These are phyloP conservation scores for Leptinotarsa defecta DNA, from an alignment of 1,140 invertebrate genomes.

Conservation along the genomic window DNA sequence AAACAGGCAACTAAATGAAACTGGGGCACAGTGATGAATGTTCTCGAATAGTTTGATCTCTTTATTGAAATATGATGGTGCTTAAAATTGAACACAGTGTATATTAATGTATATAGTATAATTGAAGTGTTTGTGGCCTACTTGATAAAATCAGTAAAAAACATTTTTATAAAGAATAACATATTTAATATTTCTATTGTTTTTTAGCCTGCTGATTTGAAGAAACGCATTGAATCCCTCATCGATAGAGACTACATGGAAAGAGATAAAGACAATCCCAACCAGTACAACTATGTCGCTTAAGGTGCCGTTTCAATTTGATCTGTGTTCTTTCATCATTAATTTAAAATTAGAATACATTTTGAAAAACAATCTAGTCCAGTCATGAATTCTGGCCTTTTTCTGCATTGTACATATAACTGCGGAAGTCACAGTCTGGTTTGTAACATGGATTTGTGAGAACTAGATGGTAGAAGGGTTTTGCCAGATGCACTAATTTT, in stretches of 20 bases:
- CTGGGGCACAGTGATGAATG: no score
- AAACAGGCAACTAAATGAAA: no score
- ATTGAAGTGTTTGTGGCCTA: no score
- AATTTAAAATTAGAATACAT: constrained; percentile 7
- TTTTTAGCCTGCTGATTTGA: constrained; percentile 88
- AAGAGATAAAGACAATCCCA: constrained; percentile 95
- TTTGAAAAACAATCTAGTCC: constrained; percentile 27
- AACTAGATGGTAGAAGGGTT: constrained; percentile 11
- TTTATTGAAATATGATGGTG: no score
- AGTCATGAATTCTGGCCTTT: constrained; percentile 26
- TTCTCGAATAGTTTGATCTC: no score
- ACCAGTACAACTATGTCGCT: constrained; percentile 98
- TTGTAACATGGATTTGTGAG: constrained; percentile 2
- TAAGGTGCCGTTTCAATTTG: constrained; percentile 58
- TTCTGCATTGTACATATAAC: constrained; percentile 29
- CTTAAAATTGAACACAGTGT: no score
- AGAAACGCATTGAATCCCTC: constrained; percentile 96
- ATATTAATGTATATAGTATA: no score
- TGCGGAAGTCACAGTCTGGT: not conserved
- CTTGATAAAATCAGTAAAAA: not conserved
- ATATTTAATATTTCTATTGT: constrained; percentile 35
- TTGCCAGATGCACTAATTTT: not conserved
- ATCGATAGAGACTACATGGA: constrained; percentile 99
- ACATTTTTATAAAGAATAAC: not conserved
- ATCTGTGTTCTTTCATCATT: constrained; percentile 8